phyloP scores from a whole-genome alignment of 2,888 invertebrate genomes.

The Sminthurides aquaticus region DNA sequence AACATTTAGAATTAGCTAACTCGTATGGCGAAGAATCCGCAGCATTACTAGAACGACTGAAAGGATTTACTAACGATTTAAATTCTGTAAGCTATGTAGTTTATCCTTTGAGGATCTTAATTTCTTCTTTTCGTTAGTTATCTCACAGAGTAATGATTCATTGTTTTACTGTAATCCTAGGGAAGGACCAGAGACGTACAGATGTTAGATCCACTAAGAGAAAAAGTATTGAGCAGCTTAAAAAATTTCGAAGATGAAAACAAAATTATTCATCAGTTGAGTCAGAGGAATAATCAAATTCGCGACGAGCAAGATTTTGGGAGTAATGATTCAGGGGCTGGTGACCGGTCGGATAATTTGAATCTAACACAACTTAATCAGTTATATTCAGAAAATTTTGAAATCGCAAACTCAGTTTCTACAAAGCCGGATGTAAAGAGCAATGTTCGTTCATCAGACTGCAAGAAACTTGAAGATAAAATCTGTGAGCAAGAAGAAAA shows the following conservation, averaged over 20 bases:
- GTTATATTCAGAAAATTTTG: constrained; percentile 17
- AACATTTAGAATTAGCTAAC: constrained; percentile 34
- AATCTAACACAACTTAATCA: constrained; percentile 11
- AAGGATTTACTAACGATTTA: constrained; percentile 1
- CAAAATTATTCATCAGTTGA: constrained; percentile 10
- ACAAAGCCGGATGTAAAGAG: not conserved
- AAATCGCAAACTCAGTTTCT: constrained; percentile 4
- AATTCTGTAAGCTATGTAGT: constrained; percentile 7
- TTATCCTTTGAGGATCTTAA: not conserved
- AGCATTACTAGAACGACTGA: constrained; percentile 12
- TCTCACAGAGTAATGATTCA: too few relatives aligned
- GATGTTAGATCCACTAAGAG: constrained; percentile 24
- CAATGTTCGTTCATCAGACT: not conserved
- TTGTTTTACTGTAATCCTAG: constrained; percentile 6
- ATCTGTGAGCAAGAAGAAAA: constrained; percentile 33
- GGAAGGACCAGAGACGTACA: constrained; percentile 21
- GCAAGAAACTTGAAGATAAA: constrained; percentile 29
- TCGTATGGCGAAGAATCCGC: constrained; percentile 31
- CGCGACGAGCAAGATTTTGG: not conserved
- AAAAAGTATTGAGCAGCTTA: constrained; percentile 28
- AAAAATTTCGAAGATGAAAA: constrained; percentile 33
- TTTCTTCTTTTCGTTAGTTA: too few relatives aligned
- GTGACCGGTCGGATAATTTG: constrained; percentile 11
- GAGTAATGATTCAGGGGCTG: not conserved
- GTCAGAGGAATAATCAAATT: not conserved